Evolutionary conservation across 1,140 invertebrate genomes (phyloP).

Genomic region (Hypothenemus hampei): DNA sequence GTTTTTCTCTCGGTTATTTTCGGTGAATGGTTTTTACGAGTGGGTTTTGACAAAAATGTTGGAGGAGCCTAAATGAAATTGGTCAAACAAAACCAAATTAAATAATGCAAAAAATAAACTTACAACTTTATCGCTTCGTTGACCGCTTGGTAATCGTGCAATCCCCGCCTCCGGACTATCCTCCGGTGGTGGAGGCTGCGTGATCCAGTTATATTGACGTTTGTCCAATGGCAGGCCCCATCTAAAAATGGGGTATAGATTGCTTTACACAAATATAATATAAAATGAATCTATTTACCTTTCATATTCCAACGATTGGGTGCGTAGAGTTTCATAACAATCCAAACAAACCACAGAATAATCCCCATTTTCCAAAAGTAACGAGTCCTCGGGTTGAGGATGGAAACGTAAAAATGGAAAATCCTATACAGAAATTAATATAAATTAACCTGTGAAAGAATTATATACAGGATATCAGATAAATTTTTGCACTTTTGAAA

Average conservation of each 20-base stretch:
- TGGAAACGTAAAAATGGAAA: constrained; percentile 76
- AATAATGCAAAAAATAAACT: constrained; percentile 35
- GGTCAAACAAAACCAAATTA: neutral
- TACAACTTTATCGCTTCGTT: constrained; percentile 72
- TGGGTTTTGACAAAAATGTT: constrained; percentile 53
- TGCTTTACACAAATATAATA: too few species aligned
- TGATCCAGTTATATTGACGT: constrained; percentile 87
- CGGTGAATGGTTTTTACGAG: constrained; percentile 59
- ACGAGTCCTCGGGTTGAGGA: constrained; percentile 72
- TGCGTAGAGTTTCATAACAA: constrained; percentile 81
- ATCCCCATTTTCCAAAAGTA: constrained; percentile 84
- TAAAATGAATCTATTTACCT: too few species aligned
- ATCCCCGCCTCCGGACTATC: constrained; percentile 75
- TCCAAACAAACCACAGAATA: constrained; percentile 87
- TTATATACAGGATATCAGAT: too few species aligned
- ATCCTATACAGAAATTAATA: constrained; percentile 48
- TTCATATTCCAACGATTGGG: constrained; percentile 82
- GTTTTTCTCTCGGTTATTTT: constrained; percentile 52
- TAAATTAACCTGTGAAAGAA: neutral
- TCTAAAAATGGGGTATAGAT: too few species aligned
- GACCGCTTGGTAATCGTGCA: constrained; percentile 73
- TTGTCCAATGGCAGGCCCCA: constrained; percentile 84
- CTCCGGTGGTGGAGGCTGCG: constrained; percentile 81
- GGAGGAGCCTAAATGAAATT: constrained; percentile 50
- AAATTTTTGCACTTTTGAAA: too few species aligned